Conservation (phyloP, 2,797 vertebrate species). For the Cichlasoma orientale region DNA sequence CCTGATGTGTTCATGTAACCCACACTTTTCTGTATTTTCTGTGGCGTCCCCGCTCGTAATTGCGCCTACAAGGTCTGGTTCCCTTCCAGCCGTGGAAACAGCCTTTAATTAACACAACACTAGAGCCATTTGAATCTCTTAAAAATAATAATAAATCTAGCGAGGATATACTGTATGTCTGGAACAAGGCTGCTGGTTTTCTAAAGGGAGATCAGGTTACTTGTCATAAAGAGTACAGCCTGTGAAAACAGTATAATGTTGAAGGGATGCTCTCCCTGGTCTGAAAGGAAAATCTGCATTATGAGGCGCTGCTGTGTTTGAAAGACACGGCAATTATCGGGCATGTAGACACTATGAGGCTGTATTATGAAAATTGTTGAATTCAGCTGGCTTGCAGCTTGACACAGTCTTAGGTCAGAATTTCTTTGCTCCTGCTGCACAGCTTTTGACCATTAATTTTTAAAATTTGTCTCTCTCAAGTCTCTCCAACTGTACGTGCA, state of each 20-base stretch:
- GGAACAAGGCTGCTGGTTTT: not conserved
- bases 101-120: not conserved
- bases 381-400: not conserved
- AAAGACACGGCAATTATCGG: not conserved
- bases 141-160: not conserved
- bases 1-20: not conserved
- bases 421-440: not conserved
- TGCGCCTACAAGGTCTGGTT: not conserved
- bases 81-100: not conserved
- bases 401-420: not conserved
- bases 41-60: not conserved
- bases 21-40: not conserved
- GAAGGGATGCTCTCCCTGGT: not conserved
- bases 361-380: not conserved
- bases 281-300: not conserved
- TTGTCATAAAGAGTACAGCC: not conserved
- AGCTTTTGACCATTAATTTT: conserved; percentile 10
- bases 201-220: not conserved
- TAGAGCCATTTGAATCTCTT: not conserved
- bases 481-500: not conserved
- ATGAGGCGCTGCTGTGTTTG: not conserved
- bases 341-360: not conserved
- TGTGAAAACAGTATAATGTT: not conserved
- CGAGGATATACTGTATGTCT: not conserved
- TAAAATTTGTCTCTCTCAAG: conserved; percentile 15